Base-by-base conservation (phyloP, 1,140 invertebrate species). In the Drosophila novamexicana region DNA sequence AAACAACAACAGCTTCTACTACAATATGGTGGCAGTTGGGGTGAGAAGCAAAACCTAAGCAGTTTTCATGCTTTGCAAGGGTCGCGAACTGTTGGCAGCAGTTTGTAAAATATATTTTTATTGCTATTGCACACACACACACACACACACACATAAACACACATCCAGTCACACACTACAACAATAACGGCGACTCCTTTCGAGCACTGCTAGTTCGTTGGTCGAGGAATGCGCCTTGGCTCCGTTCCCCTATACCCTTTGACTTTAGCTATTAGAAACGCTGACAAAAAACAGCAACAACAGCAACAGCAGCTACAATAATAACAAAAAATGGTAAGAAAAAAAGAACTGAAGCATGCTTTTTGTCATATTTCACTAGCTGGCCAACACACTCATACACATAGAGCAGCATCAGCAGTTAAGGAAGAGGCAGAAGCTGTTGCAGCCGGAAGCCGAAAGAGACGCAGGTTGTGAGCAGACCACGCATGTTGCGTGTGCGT, bases 21-120 rank as follows among this genome's bases (percentile, higher is more conserved):
- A 50, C 29, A 65, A 40, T 40, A 45, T 65, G 56, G 7, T 22
- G 10, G 37, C 29, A 16, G 42, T 36, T 36, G 16, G 44, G 47
- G 49, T 32, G 75, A 52, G 61, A 56, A 50, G 53, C 18, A 77
- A 88, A 89, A 81, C 81, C 83, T 72, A 88, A 88, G 86, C 79
- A 74, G 69, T 79, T 79, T 69, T 63, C 70, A 68, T 79, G 65
- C 65, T 69, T 58, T 69, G 65, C 78, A 76, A 72, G 82, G 75
- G 67, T 80, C 72, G 72, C 67, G 72, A 70, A 70, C 71, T 75
- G 72, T 69, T 71, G 76, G 66, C 73, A 89, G 83, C 83, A 86
- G 83, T 86, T 86, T 86, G 83, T 86, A 88, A 88, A 88, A 86
- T 86, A 86, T 86, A 86, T 86, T 86, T 86, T 86, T 86, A 86